Percentiles rank a stretch among this genome's conserved stretches.
Evolutionary conservation across 1,140 invertebrate species (phyloP).

Genomic region (Anoplophora glabripennis): DNA sequence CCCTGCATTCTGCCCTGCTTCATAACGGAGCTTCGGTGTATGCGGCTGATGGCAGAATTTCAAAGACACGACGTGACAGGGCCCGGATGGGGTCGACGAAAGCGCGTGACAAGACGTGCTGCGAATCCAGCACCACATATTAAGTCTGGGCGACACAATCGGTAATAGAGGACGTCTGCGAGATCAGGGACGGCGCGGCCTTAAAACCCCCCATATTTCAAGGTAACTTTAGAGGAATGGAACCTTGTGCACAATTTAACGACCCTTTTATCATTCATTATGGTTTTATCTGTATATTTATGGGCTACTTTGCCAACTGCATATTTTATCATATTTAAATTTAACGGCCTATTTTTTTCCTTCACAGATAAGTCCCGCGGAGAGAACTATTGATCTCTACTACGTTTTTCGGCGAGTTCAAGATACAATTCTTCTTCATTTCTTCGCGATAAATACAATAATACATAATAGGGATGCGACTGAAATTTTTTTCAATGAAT

Average conservation of each 20-base stretch:
- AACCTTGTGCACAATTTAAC: conserved; percentile 30
- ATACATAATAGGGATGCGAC: too few species aligned
- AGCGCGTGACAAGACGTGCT: conserved; percentile 27
- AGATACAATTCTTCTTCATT: too few species aligned
- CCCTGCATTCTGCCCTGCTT: background rate
- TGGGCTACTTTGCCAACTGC: conserved; percentile 25
- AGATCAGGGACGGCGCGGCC: conserved; percentile 22
- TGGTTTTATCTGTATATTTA: conserved; percentile 37
- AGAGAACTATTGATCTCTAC: too few species aligned
- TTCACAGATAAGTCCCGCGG: too few species aligned
- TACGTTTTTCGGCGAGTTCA: too few species aligned
- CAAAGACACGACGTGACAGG: conserved; percentile 11
- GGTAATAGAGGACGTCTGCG: conserved; percentile 23
- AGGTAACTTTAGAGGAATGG: conserved; percentile 23
- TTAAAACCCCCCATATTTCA: conserved; percentile 33
- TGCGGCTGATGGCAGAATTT: conserved; percentile 11
- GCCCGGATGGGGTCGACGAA: conserved; percentile 11
- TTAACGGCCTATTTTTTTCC: background rate
- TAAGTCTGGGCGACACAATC: conserved; percentile 23
- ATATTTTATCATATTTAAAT: conserved; percentile 31
- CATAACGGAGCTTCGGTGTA: conserved; percentile 10
- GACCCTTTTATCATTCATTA: conserved; percentile 30
- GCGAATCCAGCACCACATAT: conserved; percentile 29
- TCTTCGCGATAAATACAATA: too few species aligned
- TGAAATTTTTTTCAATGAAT: too few species aligned